Evolutionary conservation across 1,140 invertebrate genomes (phyloP).

Genomic region (Cyclina sinensis): DNA sequence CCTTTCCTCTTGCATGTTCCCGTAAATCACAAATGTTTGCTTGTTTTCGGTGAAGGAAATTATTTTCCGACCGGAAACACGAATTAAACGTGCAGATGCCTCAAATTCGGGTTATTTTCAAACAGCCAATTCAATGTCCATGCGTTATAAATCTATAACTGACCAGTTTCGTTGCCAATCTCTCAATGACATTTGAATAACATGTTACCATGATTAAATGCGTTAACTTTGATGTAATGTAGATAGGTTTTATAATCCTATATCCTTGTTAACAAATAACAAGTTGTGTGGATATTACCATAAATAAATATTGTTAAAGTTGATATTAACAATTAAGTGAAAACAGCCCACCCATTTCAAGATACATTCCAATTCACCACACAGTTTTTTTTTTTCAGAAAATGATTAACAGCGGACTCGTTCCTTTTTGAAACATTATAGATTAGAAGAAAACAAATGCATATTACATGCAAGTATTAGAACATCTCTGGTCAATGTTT

Average conservation of each 20-base stretch:
- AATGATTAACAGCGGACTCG: not conserved
- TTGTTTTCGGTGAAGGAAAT: too few relatives aligned
- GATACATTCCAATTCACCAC: too few relatives aligned
- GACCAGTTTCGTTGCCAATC: constrained; percentile 39
- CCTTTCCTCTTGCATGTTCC: too few relatives aligned
- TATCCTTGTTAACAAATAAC: constrained; percentile 18
- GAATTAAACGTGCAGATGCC: too few relatives aligned
- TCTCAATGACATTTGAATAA: constrained; percentile 25
- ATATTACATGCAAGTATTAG: too few relatives aligned
- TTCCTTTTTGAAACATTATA: too few relatives aligned
- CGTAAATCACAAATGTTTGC: too few relatives aligned
- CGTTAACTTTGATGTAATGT: not conserved
- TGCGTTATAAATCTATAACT: not conserved
- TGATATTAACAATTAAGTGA: too few relatives aligned
- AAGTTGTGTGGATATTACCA: not conserved
- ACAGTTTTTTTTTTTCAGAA: not conserved
- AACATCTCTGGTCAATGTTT: too few relatives aligned
- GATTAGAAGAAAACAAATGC: too few relatives aligned
- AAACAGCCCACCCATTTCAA: not conserved
- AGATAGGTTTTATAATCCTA: not conserved
- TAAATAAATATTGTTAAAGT: not conserved
- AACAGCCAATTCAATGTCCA: not conserved
- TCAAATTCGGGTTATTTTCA: too few relatives aligned
- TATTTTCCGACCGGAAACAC: too few relatives aligned
- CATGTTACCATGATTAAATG: constrained; percentile 33